Conservation (phyloP, 2,113 vertebrate species). For the Leucoraja erinaceus region DNA sequence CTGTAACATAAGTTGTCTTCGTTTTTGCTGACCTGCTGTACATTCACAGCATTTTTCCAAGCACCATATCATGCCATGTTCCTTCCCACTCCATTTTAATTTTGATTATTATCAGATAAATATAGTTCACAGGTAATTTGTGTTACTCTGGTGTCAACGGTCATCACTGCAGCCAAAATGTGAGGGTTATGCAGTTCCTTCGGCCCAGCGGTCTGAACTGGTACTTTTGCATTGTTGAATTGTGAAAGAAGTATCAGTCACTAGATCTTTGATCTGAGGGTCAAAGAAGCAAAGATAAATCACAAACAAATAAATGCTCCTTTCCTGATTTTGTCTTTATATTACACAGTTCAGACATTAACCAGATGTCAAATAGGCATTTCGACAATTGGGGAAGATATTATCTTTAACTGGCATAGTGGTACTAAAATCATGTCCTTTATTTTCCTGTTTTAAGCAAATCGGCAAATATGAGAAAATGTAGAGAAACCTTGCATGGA, state of each 20-base stretch:
- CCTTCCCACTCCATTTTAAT: background rate
- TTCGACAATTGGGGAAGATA: background rate
- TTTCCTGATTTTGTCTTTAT: background rate
- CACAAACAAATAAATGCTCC: background rate
- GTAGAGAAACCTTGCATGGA: background rate
- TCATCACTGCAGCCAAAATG: background rate
- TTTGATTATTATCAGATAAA: background rate
- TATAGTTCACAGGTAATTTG: background rate
- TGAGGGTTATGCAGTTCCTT: background rate
- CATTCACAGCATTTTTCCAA: background rate
- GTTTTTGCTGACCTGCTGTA: background rate
- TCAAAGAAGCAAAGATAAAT: background rate
- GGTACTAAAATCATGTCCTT: background rate
- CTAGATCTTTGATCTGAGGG: conserved; percentile 16
- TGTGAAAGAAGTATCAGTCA: conserved; percentile 5
- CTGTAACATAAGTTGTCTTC: background rate
- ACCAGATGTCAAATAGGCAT: background rate
- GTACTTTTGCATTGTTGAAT: conserved; percentile 1
- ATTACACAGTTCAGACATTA: background rate
- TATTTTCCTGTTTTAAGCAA: background rate
- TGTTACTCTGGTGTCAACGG: background rate
- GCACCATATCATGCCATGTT: background rate
- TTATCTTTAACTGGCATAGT: background rate
- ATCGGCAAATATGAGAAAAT: background rate
- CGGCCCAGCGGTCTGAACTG: background rate